Evolutionary conservation across 53 echinoderm and acorn worm genomes (phyloP).

Genomic region (Apostichopus leukothele): DNA sequence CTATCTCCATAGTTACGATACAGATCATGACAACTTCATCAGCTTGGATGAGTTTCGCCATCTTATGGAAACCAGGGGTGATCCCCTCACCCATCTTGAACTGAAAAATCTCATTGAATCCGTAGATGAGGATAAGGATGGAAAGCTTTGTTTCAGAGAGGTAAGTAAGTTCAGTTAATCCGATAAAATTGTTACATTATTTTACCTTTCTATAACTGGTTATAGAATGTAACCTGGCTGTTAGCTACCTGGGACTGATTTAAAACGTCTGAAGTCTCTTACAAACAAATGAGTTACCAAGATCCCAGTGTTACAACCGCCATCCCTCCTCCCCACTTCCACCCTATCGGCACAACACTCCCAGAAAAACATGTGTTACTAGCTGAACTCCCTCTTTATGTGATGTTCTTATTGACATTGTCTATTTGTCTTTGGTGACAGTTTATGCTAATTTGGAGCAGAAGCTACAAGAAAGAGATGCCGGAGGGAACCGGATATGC

Average conservation of each 20-base stretch:
- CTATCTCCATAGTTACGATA: constrained; percentile 53
- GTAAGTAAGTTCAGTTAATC: constrained; percentile 16
- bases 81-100: constrained; percentile 70
- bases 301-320: no score
- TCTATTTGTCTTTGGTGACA: neutral
- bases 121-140: constrained; percentile 71
- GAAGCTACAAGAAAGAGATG: constrained; percentile 67
- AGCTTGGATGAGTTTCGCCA: constrained; percentile 63
- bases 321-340: no score
- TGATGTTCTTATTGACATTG: no score
- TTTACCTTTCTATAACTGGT: no score
- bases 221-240: no score
- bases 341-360: no score
- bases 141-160: constrained; percentile 75
- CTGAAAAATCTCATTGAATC: constrained; percentile 58
- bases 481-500: constrained; percentile 75
- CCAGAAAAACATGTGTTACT: no score
- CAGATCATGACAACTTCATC: constrained; percentile 67
- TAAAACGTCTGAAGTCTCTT: no score
- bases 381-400: no score
- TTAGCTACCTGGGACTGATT: no score
- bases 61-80: constrained; percentile 67
- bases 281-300: no score
- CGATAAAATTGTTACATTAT: no score
- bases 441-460: constrained; percentile 82